These are phyloP conservation scores for Manis crassicaudata DNA, from an alignment of 2,797 vertebrate species.

Conservation along the genomic window DNA sequence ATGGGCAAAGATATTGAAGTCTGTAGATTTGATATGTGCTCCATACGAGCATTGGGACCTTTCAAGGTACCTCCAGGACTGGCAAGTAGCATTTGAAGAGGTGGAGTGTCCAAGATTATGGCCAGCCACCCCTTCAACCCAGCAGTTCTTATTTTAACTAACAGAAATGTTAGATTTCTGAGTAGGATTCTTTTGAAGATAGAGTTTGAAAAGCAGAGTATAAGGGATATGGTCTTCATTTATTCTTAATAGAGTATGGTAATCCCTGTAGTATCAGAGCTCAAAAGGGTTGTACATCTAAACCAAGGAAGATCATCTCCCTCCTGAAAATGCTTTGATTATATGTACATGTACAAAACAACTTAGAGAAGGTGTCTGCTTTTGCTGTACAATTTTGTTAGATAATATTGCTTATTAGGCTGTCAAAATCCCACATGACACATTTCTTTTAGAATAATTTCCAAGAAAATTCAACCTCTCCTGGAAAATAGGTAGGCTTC, in stretches of 20 bases:
- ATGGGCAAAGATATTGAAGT: not conserved
- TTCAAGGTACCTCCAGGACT: not conserved
- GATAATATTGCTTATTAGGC: not conserved
- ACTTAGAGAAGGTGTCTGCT: not conserved
- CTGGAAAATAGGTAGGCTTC: not conserved
- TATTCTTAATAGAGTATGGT: not conserved
- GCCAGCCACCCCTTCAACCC: not conserved
- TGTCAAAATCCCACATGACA: not conserved
- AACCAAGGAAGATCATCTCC: not conserved
- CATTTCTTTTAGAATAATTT: conserved; percentile 34
- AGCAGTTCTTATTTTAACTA: not conserved
- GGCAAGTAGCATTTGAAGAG: not conserved
- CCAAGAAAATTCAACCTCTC: not conserved
- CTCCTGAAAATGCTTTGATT: not conserved
- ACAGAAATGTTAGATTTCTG: not conserved
- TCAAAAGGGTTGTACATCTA: not conserved
- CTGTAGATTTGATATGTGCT: not conserved
- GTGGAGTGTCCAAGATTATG: not conserved
- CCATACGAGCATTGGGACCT: not conserved
- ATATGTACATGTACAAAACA: not conserved
- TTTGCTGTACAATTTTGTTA: conserved; percentile 19
- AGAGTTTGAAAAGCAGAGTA: not conserved
- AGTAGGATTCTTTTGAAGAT: not conserved
- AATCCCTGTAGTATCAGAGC: not conserved
- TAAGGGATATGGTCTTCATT: not conserved